A percentile compares a stretch with the other conserved stretches of the same genome.
These are phyloP conservation scores for Etia nguti DNA, from an alignment of 2,113 vertebrate genomes.

Conservation along the genomic window DNA sequence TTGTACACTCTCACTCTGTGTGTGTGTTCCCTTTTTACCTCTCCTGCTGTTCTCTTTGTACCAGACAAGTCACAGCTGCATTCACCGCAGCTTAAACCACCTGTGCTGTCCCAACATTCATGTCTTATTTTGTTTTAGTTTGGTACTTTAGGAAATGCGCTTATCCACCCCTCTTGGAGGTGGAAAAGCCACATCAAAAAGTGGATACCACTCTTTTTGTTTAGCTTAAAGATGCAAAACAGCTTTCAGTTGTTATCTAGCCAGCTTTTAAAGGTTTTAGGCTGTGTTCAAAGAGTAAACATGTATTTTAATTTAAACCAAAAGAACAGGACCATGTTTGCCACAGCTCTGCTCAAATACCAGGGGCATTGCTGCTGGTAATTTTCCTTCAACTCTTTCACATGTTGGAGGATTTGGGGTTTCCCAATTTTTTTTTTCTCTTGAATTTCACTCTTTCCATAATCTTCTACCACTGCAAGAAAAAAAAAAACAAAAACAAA, in stretches of 20 bases:
- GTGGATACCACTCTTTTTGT: neutral
- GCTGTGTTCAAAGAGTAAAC: neutral
- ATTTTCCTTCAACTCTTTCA: neutral
- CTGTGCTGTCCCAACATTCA: neutral
- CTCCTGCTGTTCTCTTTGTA: neutral
- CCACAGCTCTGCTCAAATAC: neutral
- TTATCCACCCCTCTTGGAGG: neutral
- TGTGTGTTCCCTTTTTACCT: neutral
- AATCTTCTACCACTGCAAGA: neutral
- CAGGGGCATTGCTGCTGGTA: neutral
- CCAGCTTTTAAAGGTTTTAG: neutral
- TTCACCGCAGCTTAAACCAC: neutral
- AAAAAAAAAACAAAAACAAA: neutral
- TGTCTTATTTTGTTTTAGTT: neutral
- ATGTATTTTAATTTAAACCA: neutral
- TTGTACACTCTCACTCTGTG: constrained; percentile 7
- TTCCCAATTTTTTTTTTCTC: neutral
- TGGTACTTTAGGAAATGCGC: neutral
- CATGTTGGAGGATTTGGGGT: neutral
- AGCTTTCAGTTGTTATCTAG: neutral
- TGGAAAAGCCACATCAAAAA: neutral
- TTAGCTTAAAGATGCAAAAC: neutral
- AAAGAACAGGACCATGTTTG: neutral
- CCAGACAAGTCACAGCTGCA: neutral
- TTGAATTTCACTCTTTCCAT: neutral